phyloP scores from a whole-genome alignment of 2,113 vertebrate species.

The Erythrocercus mccallii region DNA sequence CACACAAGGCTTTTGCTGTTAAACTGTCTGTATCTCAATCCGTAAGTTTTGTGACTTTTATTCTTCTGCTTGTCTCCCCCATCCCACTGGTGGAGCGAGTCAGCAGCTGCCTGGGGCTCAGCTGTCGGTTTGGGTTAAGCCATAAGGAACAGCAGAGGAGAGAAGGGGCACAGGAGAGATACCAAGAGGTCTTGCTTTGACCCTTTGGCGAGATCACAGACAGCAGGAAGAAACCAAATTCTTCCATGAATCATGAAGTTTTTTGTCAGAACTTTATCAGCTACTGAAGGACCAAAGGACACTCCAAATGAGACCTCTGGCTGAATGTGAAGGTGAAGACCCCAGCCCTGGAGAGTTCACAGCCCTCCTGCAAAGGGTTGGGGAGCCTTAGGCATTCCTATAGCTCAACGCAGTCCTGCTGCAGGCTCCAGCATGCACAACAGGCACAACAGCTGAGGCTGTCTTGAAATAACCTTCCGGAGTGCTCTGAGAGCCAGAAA shows the following conservation, averaged over 20 bases:
- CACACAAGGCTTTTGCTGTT: not conserved
- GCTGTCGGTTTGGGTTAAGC: not conserved
- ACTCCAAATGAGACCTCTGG: not conserved
- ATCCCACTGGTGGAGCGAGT: not conserved
- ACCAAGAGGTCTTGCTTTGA: not conserved
- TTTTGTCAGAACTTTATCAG: not conserved
- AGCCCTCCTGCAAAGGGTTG: not conserved
- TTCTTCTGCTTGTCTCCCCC: not conserved
- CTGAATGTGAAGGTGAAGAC: not conserved
- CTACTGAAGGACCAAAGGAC: not conserved
- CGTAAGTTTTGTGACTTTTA: not conserved
- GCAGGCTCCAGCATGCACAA: not conserved
- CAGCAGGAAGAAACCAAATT: not conserved
- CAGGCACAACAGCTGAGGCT: not conserved
- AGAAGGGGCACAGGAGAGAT: not conserved
- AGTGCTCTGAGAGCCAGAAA: not conserved
- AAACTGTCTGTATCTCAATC: not conserved
- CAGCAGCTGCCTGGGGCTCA: accelerated
- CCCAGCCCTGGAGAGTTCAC: not conserved
- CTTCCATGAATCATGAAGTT: not conserved
- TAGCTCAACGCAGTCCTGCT: not conserved
- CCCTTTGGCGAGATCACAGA: not conserved
- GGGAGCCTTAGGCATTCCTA: not conserved
- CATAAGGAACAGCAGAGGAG: not conserved
- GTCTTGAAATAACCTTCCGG: constrained; percentile 24